Base-by-base conservation (phyloP, 2,888 invertebrate species). In the Athalia circularis region DNA sequence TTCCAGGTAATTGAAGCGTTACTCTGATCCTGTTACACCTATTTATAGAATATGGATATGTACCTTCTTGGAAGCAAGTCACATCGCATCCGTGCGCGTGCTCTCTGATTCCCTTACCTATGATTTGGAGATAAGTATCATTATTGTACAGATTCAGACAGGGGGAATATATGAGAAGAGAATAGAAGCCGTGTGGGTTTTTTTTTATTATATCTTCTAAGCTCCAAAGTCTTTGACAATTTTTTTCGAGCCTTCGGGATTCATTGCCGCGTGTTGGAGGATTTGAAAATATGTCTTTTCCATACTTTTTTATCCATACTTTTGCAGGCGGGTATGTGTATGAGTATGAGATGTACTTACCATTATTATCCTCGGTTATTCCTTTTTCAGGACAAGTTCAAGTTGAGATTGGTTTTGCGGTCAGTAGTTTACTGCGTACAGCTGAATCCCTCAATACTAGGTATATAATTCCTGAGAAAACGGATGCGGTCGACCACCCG, bases 1-100 rank as follows among this genome's bases (percentile, higher is more conserved):
- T 74, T 75, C 75, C 75, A 75, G 75, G 75, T 75, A 75, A 62
- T 13, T 50, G 3, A 75, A 11, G 75, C 59, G 43, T n/a, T 59
- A 47, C 45, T 74, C 47, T 64, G 75, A 75, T 75, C 75, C 75
- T 75, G 75, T 75, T 64, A 64, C 59, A 54, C 48, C 62, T 75
- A 75, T 75, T 75, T 75, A 75, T 75, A 75, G 75, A 62, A 75
- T 59, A 59, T 52, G 75, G 50, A 75, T 59, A 59, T 52, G 29
- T 15, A 59, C 74, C 74, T 75, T 75, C 75, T 50, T n/a, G 43
- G 75, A 75, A 75, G 48, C 62, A 75, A 29, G 64, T 52, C 75
- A 75, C 64, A n/a, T 75, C 62, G 62, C 62, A 72, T 72, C 75
- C 62, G 13, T 29, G 29, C 29, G 29, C 29, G 29, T 29, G 29